These are phyloP conservation scores for Drosophila mulleri DNA, from an alignment of 2,888 invertebrate genomes.

Conservation along the genomic window DNA sequence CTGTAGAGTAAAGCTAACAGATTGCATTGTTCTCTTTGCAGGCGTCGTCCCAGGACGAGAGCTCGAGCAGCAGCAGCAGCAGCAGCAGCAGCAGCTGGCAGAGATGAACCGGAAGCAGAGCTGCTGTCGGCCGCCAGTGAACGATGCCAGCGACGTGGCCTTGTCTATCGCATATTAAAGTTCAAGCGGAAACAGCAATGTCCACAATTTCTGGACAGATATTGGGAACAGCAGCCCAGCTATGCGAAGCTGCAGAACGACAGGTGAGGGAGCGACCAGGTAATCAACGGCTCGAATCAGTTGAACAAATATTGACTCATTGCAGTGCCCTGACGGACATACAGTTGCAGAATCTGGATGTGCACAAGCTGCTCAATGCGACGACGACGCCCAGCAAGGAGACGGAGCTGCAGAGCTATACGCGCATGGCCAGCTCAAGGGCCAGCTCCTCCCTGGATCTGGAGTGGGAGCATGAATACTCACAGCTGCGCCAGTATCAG, in stretches of 20 bases:
- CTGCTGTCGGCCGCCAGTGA: conserved; percentile 78
- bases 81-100: conserved; percentile 1
- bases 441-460: conserved; percentile 89
- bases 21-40: conserved; percentile 44
- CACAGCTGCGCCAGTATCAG: conserved; percentile 60
- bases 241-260: conserved; percentile 82
- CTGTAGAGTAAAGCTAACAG: conserved; percentile 1
- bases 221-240: conserved; percentile 82
- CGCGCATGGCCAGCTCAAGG: conserved; percentile 86
- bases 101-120: conserved; percentile 79
- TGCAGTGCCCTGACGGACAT: conserved; percentile 85
- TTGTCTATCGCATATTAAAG: conserved; percentile 67
- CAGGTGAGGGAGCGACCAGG: conserved; percentile 36
- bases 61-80: conserved; percentile 8
- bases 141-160: conserved; percentile 59
- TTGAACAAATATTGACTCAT: conserved; percentile 44
- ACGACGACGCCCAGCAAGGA: conserved; percentile 77
- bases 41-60: conserved; percentile 60
- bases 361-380: conserved; percentile 85
- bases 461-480: conserved; percentile 90
- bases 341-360: conserved; percentile 88
- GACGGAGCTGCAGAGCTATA: conserved; percentile 71
- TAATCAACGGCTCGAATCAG: not conserved
- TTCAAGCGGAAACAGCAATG: conserved; percentile 65
- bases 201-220: conserved; percentile 83